These are phyloP conservation scores for Hydrozoanthus gracilis DNA, from an alignment of 92 coral and sea anemone species.

Conservation along the genomic window DNA sequence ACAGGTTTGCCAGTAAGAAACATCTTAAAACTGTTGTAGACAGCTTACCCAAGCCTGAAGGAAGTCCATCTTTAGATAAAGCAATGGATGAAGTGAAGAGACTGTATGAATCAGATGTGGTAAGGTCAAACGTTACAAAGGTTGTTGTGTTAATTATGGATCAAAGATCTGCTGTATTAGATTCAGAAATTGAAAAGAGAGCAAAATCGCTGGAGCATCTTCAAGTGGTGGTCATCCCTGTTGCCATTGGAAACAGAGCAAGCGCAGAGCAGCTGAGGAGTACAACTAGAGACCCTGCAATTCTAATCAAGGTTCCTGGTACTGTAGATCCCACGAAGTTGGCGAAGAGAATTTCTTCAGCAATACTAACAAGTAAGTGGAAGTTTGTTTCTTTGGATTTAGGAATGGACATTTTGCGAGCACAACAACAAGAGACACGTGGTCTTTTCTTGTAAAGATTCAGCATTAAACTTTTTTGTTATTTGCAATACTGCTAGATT, in stretches of 20 bases:
- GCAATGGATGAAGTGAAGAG: slow-evolving; percentile 47
- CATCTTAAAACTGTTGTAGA: not conserved
- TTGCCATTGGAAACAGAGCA: slow-evolving; percentile 73
- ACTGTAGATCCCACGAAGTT: slow-evolving; percentile 41
- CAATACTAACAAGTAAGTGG: slow-evolving; percentile 47
- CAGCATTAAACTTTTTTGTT: too few relatives aligned
- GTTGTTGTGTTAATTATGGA: slow-evolving; percentile 63
- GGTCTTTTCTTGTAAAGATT: too few relatives aligned
- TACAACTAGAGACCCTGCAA: slow-evolving; percentile 32
- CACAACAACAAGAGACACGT: too few relatives aligned
- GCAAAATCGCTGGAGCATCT: slow-evolving; percentile 58
- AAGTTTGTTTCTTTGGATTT: too few relatives aligned
- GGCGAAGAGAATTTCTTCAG: slow-evolving; percentile 40
- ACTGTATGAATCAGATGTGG: slow-evolving; percentile 29
- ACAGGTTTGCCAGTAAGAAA: not conserved
- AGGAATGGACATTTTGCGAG: too few relatives aligned
- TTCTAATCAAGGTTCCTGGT: slow-evolving; percentile 38
- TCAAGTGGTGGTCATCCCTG: slow-evolving; percentile 70
- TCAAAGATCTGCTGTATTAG: slow-evolving; percentile 60
- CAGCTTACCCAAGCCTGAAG: slow-evolving; percentile 38
- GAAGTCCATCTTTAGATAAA: slow-evolving; percentile 39
- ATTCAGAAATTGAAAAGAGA: slow-evolving; percentile 51
- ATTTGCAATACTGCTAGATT: too few relatives aligned
- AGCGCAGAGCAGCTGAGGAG: slow-evolving; percentile 53
- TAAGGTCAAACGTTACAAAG: slow-evolving; percentile 54